phyloP scores from a whole-genome alignment of 2,113 vertebrate genomes.

The Odobenus rosmarus region DNA sequence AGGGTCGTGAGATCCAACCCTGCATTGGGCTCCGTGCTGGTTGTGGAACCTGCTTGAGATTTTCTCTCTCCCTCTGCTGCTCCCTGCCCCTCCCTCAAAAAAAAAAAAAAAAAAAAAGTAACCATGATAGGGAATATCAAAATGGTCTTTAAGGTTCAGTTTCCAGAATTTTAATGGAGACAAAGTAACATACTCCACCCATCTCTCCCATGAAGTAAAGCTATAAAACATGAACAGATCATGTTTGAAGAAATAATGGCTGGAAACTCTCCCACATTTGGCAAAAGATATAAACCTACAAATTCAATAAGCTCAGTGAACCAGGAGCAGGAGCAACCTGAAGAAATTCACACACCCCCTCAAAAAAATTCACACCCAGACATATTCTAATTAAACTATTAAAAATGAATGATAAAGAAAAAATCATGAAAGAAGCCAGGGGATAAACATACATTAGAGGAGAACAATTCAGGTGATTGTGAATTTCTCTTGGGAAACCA shows the following conservation, averaged over 20 bases:
- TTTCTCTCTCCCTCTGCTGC: background rate
- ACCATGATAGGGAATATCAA: background rate
- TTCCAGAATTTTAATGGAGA: background rate
- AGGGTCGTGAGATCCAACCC: background rate
- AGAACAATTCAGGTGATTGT: background rate
- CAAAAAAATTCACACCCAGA: background rate
- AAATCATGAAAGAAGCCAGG: background rate
- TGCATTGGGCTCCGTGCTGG: accelerated
- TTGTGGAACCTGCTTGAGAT: background rate
- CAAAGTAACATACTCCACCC: background rate
- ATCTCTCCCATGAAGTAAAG: background rate
- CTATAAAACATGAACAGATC: background rate
- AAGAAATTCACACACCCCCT: background rate
- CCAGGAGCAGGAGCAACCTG: background rate
- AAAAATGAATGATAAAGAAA: background rate
- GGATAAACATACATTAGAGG: background rate
- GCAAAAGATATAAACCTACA: background rate
- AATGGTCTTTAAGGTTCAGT: background rate
- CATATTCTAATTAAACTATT: background rate
- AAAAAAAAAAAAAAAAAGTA: background rate
- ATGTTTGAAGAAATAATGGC: background rate
- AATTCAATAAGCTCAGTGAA: background rate
- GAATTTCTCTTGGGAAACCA: background rate
- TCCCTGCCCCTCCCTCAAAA: background rate
- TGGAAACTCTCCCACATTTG: background rate